These are phyloP conservation scores for Lapara coniferarum DNA, from an alignment of 2,888 invertebrate species.

Conservation along the genomic window DNA sequence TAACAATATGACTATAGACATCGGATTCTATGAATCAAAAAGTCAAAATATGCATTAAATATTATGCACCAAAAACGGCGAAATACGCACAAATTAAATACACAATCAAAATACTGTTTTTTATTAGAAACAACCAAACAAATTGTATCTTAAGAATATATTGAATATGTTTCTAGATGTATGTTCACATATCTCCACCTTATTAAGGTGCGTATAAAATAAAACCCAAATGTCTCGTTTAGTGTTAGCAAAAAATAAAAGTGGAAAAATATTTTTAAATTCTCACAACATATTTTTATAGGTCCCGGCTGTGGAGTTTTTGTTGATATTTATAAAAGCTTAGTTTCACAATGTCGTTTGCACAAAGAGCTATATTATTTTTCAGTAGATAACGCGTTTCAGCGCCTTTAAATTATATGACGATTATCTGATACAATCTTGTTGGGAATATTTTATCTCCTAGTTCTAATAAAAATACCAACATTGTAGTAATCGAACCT, in stretches of 20 bases:
- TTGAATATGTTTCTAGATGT: too few species aligned
- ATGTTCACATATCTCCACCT: neutral
- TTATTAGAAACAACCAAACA: too few species aligned
- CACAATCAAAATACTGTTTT: too few species aligned
- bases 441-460: too few species aligned
- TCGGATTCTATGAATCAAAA: too few species aligned
- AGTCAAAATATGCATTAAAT: too few species aligned
- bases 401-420: neutral
- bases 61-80: too few species aligned
- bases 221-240: neutral
- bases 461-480: too few species aligned
- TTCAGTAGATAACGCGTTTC: neutral
- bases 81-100: too few species aligned
- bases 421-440: neutral
- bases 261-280: slow-evolving; percentile 2
- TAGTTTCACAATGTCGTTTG: slow-evolving; percentile 11
- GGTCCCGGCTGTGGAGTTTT: neutral
- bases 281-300: neutral
- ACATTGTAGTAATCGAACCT: too few species aligned
- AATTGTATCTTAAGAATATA: too few species aligned
- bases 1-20: too few species aligned
- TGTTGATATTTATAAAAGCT: slow-evolving; percentile 7
- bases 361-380: neutral
- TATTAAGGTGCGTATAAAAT: neutral
- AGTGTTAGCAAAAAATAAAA: neutral